phyloP scores from a whole-genome alignment of 2,797 vertebrate genomes.

The Pangasius djambal region DNA sequence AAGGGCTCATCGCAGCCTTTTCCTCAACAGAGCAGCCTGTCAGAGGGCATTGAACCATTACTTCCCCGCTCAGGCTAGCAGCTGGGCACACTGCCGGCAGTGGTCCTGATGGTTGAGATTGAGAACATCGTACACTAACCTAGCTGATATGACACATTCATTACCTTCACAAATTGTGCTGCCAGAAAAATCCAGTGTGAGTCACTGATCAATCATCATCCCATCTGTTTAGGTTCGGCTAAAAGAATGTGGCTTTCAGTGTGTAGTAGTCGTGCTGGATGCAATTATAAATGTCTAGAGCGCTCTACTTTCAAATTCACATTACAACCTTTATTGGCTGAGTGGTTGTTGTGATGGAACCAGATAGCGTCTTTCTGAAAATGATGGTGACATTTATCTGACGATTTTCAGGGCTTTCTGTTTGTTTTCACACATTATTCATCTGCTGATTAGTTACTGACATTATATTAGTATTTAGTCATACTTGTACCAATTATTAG shows the following conservation, averaged over 20 bases:
- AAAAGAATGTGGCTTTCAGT: background rate
- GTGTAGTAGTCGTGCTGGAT: conserved; percentile 22
- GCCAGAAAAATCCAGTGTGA: conserved; percentile 54
- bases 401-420: conserved; percentile 18
- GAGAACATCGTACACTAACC: conserved; percentile 55
- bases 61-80: conserved; percentile 57
- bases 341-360: conserved; percentile 33
- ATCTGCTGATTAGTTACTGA: background rate
- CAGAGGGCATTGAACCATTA: conserved; percentile 57
- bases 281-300: conserved; percentile 45
- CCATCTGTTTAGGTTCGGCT: conserved; percentile 53
- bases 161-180: conserved; percentile 50
- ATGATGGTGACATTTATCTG: conserved; percentile 23
- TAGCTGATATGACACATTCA: conserved; percentile 57
- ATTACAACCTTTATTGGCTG: conserved; percentile 33
- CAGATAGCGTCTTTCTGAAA: conserved; percentile 19
- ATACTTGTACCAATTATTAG: background rate
- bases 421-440: conserved; percentile 21
- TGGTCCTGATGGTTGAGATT: conserved; percentile 43
- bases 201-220: conserved; percentile 49
- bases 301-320: conserved; percentile 22
- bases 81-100: conserved; percentile 43
- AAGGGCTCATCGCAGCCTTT: conserved; percentile 18
- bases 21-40: conserved; percentile 45
- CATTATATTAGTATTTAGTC: conserved; percentile 13